These are phyloP conservation scores for Saccostrea cuccullata DNA, from an alignment of 1,140 invertebrate species.

Conservation along the genomic window DNA sequence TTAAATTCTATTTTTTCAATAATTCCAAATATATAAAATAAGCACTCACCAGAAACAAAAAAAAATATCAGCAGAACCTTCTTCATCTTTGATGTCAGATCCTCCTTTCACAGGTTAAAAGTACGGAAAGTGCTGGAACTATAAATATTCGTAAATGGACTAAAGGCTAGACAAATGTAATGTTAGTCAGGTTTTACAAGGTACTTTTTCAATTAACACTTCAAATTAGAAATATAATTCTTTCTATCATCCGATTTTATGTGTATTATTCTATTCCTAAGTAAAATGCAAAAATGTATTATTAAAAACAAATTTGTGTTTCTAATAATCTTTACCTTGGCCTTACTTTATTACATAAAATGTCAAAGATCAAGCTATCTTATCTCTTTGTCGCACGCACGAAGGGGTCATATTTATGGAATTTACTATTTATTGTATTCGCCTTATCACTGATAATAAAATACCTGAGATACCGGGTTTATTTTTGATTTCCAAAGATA, in stretches of 20 bases:
- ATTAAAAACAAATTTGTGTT: neutral
- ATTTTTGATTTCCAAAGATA: too few relatives aligned
- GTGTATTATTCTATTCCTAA: too few relatives aligned
- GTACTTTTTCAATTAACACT: too few relatives aligned
- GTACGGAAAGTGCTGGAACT: neutral
- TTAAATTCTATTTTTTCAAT: too few relatives aligned
- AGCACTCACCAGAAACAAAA: neutral
- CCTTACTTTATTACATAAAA: neutral
- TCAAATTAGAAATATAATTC: neutral
- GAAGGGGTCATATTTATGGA: constrained; percentile 9
- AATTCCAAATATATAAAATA: too few relatives aligned
- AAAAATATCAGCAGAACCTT: neutral
- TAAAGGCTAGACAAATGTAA: neutral
- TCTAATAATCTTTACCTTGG: neutral
- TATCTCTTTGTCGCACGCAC: constrained; percentile 14
- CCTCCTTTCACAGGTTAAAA: neutral
- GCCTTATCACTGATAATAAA: too few relatives aligned
- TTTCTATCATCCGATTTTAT: too few relatives aligned
- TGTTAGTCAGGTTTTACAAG: neutral
- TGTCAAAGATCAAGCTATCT: constrained; percentile 9
- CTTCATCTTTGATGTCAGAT: neutral
- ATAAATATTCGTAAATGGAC: neutral
- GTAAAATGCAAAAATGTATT: neutral
- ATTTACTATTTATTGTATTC: neutral
- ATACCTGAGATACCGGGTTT: too few relatives aligned